phyloP scores from a whole-genome alignment of 1,140 invertebrate species.

The Drosophila rufa region DNA sequence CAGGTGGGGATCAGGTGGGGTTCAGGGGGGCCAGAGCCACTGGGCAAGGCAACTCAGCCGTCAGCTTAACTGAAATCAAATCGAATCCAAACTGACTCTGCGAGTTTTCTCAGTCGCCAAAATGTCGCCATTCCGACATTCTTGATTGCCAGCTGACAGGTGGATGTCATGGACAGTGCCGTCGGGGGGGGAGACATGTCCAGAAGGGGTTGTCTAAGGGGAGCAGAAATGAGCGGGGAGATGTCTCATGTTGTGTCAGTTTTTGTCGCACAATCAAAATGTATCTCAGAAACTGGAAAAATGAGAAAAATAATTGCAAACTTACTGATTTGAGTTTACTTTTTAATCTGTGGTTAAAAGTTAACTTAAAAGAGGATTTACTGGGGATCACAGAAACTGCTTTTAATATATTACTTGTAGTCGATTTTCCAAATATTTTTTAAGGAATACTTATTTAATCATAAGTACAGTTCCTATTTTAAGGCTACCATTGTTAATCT shows the following conservation, averaged over 20 bases:
- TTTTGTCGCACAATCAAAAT: constrained; percentile 57
- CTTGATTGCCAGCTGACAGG: constrained; percentile 74
- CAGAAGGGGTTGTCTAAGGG: no score
- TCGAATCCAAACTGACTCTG: constrained; percentile 26
- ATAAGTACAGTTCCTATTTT: no score
- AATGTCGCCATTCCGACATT: constrained; percentile 65
- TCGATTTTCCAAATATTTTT: no score
- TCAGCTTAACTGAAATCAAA: constrained; percentile 39
- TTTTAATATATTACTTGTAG: no score
- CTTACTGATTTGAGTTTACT: background rate
- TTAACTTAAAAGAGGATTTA: no score
- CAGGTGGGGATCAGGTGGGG: constrained; percentile 11
- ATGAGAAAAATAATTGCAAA: constrained; percentile 20
- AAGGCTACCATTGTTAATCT: no score
- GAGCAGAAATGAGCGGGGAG: background rate
- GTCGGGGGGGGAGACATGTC: background rate
- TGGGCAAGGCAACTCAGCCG: constrained; percentile 34
- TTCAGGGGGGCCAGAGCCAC: constrained; percentile 9
- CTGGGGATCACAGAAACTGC: no score
- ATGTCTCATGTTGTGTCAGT: constrained; percentile 35
- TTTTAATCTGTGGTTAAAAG: background rate
- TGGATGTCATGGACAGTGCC: constrained; percentile 21
- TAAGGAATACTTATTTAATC: no score
- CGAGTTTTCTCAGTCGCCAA: constrained; percentile 35
- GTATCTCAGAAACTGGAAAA: constrained; percentile 50